Base-by-base conservation (phyloP, 2,113 vertebrate genomes). In the Callipepla californica region DNA sequence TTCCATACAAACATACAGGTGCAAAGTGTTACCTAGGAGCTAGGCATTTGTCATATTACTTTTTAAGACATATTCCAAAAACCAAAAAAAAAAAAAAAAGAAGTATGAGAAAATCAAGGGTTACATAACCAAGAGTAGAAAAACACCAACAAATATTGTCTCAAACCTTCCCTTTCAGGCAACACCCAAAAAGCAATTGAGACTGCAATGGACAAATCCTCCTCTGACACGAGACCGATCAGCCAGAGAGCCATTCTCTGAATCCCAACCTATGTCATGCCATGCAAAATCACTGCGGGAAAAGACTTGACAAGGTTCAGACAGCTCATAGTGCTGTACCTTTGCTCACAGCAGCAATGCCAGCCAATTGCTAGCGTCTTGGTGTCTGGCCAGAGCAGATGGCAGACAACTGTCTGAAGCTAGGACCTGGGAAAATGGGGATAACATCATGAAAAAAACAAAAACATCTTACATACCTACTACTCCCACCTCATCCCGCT, bases 381-480 rank as follows among this genome's bases (percentile, higher is more conserved):
- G 0, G n/a, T 80, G 86, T 96, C 92, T 95, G 86, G 92, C 92
- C 93, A 95, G 94, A 82, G 92, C 0, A 1, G 40, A 17, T 80
- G 80, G 88, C 94, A 95, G 94, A 92, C 34, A 2, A 30, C 80
- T 95, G 92, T 89, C 80, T 96, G 92, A 92, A 50, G 86, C 88
- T 69, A 80, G 76, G 68, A 94, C 85, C 82, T 95, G 94, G 86
- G 93, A 96, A 96, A 95, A 84, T 1, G 77, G 86, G 95, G 94
- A 95, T 96, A 96, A 96, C 96, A 96, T 92, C 92, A 96, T 92
- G 92, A 81, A 85, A 90, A 87, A 93, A 92, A 44, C 83, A 92
- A 63, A 92, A 87, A 22, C 95, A 93, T 11, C 86, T 94, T 17
- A 86, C 83, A 0, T 78, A 93, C 74, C 88, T 87, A 7, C 69